Evolutionary conservation across 2,797 vertebrate species (phyloP), one percentile per base, ranked within the genome.

Genomic region (Danio jaintianensis): DNA sequence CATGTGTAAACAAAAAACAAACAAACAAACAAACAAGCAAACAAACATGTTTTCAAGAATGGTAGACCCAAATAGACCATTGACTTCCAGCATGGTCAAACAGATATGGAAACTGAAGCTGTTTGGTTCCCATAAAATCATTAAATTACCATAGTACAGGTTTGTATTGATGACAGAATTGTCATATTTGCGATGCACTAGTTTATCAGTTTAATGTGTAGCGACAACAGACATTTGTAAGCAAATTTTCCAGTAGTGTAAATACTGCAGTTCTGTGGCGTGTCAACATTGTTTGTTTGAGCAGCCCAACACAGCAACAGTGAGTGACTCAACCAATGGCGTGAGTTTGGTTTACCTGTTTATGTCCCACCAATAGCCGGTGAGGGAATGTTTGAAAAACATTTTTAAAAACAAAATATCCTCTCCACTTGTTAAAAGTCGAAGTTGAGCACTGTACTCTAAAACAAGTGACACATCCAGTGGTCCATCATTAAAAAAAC

Each of bases 291-390:
- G 15, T 67, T 67, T 77, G 62, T 55, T 56, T 56, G 62, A n/a
- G 16, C 16, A 22, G 15, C 9, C 20, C 6, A 45, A 45, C 75
- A 66, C 22, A 18, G 20, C 20, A 67, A 67, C 75, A 36, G 7
- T 77, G 50, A 77, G 7, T 77, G 62, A 77, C 20, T 66, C 61
- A 77, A 56, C 50, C 38, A 42, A 64, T 76, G 13, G 36, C 0
- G 5, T 75, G 59, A 16, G 11, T 22, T 76, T 55, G 11, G 38
- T 38, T 55, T 9, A 55, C 18, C 7, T 47, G 7, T 56, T 29
- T 29, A 29, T 55, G 15, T 66, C 20, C 18, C 10, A 56, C 50
- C 20, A 55, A 47, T 3, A 50, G 7, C 12, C 20, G 9, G 7
- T 53, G 5, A 8, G 6, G 2, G 9, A 77, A 45, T 7, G 6